Base-by-base conservation (phyloP, 2,888 invertebrate species). In the Pycnomerus fuliginosus region DNA sequence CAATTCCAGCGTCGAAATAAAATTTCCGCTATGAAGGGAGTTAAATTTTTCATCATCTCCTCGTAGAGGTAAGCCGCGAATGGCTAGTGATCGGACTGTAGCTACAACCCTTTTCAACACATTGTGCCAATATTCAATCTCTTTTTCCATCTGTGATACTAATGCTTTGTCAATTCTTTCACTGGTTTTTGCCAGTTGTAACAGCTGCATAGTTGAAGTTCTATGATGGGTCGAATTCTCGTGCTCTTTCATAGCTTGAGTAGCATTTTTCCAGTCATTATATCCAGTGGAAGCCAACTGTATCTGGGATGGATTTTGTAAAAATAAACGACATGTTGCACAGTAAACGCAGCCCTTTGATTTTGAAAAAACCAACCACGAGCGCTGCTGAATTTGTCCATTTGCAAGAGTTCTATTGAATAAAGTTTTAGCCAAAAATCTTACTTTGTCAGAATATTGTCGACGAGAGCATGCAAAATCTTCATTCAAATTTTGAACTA, bases 1-100 rank as follows among this genome's bases (percentile, higher is more conserved):
- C 10, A 62, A 39, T 47, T 66, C 61, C 11, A 64, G 12, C 22
- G 40, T 23, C 33, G 57, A 58, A 2, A 61, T 33, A 47, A 53
- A 64, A 36, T 66, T 67, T 25, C 61, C 61, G 53, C 55, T 64
- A 22, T 54, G 29, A 15, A 22, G 16, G 4, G 40, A 41, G 27
- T 55, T 52, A 48, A 65, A 53, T 22, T 31, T 55, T 48, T 66
- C 58, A 47, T 50, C 35, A 10, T 45, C 23, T 32, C 50, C 53
- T 44, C 48, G 38, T 23, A 52, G 48, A 28, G 53, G 28, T 5
- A 55, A 40, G 34, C 56, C 55, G 24, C 53, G 31, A 15, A 42
- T 33, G 25, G 47, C 39, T 41, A 56, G 33, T n/a, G 24, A 22
- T 31, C 50, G 43, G 15, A 47, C 32, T 22, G 33, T 43, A 11